Evolutionary conservation across 2,113 vertebrate species (phyloP).

Genomic region (Otolemur garnettii): DNA sequence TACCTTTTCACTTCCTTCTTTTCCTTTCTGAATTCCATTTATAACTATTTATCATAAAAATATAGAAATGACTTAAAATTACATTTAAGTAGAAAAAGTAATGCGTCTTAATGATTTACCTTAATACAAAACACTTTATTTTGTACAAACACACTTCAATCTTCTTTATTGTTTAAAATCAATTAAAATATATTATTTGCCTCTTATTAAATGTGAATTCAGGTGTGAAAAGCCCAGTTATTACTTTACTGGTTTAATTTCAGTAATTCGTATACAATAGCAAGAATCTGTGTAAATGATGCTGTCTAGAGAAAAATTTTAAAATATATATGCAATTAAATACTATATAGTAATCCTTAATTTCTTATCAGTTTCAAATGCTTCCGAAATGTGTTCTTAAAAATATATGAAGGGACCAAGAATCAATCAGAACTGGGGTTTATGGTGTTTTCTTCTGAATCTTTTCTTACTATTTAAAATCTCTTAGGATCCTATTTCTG

Average conservation of each 20-base stretch:
- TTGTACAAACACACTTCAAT: neutral
- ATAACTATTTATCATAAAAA: neutral
- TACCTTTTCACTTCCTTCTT: neutral
- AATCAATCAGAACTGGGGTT: neutral
- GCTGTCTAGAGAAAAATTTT: neutral
- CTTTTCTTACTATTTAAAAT: neutral
- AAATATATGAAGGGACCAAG: neutral
- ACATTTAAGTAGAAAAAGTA: neutral
- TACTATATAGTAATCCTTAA: neutral
- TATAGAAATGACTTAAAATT: constrained; percentile 23
- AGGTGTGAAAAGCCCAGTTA: neutral
- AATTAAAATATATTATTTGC: neutral
- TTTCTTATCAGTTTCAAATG: neutral
- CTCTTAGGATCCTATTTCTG: neutral
- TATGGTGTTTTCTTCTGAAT: neutral
- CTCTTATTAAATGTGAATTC: constrained; percentile 20
- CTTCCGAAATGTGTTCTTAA: constrained; percentile 21
- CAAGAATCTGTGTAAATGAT: constrained; percentile 4
- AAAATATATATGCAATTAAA: neutral
- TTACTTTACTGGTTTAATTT: constrained; percentile 25
- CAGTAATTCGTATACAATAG: neutral
- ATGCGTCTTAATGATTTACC: neutral
- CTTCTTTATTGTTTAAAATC: constrained; percentile 2
- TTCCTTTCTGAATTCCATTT: neutral
- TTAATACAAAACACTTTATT: neutral